These are phyloP conservation scores for Phyllotreta cruciferae DNA, from an alignment of 2,888 invertebrate species.

Conservation along the genomic window DNA sequence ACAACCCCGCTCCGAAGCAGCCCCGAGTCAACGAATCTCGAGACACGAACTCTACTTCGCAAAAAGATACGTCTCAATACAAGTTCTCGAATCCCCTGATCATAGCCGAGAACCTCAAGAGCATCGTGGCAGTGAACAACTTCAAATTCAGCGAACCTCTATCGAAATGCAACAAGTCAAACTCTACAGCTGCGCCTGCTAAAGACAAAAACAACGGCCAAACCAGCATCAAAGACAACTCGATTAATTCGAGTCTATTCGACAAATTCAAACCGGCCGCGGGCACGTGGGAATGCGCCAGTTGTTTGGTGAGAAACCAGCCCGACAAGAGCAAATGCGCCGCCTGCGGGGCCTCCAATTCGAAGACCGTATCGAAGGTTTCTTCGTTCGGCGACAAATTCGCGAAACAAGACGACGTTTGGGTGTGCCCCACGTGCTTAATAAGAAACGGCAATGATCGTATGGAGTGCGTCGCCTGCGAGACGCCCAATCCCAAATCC, in stretches of 20 bases:
- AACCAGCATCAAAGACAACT: slow-evolving; percentile 5
- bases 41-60: too few relatives aligned
- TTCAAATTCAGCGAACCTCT: slow-evolving; percentile 67
- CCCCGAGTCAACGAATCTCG: too few relatives aligned
- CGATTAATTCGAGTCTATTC: slow-evolving; percentile 26
- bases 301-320: slow-evolving; percentile 67
- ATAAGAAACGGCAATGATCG: slow-evolving; percentile 62
- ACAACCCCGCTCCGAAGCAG: slow-evolving; percentile 8
- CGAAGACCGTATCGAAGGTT: slow-evolving; percentile 54
- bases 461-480: slow-evolving; percentile 65
- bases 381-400: slow-evolving; percentile 44
- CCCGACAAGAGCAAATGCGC: slow-evolving; percentile 60
- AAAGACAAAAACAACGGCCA: slow-evolving; percentile 22
- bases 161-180: slow-evolving; percentile 48
- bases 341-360: slow-evolving; percentile 63
- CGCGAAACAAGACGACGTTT: slow-evolving; percentile 52
- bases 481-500: slow-evolving; percentile 55
- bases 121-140: slow-evolving; percentile 62
- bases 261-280: slow-evolving; percentile 46
- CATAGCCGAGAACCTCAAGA: slow-evolving; percentile 57
- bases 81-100: slow-evolving; percentile 64
- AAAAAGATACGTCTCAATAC: slow-evolving; percentile 42
- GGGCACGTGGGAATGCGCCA: slow-evolving; percentile 66
- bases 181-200: slow-evolving; percentile 7
- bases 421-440: slow-evolving; percentile 69